Percentiles rank a stretch among this genome's conserved stretches.
Conservation (phyloP, 1,140 invertebrate species). For the Penaeus japonicus region DNA sequence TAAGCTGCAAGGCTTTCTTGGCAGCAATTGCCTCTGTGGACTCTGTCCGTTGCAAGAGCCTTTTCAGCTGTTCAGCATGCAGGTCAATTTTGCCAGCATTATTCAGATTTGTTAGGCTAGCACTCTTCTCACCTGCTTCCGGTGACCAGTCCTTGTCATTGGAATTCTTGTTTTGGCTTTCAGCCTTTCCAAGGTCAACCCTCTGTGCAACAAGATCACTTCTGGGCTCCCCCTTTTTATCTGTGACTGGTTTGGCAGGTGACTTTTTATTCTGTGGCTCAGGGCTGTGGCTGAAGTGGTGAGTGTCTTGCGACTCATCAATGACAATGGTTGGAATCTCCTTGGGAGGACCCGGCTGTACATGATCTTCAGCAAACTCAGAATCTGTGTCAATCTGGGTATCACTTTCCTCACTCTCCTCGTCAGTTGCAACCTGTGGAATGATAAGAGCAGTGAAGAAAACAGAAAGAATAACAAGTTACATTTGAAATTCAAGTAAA, state of each 20-base stretch:
- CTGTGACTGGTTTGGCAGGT: neutral
- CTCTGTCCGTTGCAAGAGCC: constrained; percentile 77
- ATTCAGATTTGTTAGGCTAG: constrained; percentile 54
- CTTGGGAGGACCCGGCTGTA: constrained; percentile 59
- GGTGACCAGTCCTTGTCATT: constrained; percentile 7
- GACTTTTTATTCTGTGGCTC: constrained; percentile 18
- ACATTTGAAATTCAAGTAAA: neutral
- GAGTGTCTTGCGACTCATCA: constrained; percentile 61
- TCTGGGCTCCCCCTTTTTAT: constrained; percentile 13
- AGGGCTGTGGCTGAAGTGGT: constrained; percentile 24
- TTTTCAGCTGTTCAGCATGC: constrained; percentile 41
- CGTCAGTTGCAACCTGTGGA: constrained; percentile 75
- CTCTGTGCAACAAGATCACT: constrained; percentile 12
- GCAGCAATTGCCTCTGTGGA: constrained; percentile 86
- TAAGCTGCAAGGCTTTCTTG: constrained; percentile 83
- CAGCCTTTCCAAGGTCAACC: neutral
- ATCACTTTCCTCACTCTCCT: constrained; percentile 70
- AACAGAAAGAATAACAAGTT: neutral
- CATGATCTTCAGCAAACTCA: constrained; percentile 81
- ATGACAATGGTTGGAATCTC: constrained; percentile 65
- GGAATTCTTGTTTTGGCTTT: neutral
- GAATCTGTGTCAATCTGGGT: constrained; percentile 92
- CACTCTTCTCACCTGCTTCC: constrained; percentile 47
- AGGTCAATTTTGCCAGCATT: constrained; percentile 35
- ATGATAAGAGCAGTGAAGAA: neutral